A percentile compares a stretch with the other conserved stretches of the same genome.
phyloP scores from a whole-genome alignment of 2,797 vertebrate species.

The Danio kyathit region DNA sequence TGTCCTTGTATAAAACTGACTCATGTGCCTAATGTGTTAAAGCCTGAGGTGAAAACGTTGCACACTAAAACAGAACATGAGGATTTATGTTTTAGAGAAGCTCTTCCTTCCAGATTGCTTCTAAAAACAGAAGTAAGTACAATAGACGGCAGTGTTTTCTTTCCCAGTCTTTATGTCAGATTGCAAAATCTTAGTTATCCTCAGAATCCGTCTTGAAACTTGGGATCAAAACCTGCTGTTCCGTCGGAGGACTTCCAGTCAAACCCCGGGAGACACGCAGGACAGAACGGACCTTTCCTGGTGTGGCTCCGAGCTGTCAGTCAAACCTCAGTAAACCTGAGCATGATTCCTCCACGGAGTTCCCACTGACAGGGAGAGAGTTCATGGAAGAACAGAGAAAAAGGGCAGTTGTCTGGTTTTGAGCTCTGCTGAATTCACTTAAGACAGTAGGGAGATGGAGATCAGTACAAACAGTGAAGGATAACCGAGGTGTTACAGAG shows the following conservation, averaged over 20 bases:
- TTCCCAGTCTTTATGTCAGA: slow-evolving; percentile 3
- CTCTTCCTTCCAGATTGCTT: too few species aligned
- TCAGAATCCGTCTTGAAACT: slow-evolving; percentile 7
- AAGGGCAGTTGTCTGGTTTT: slow-evolving; percentile 17
- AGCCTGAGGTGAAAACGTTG: too few species aligned
- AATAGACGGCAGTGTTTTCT: slow-evolving; percentile 29
- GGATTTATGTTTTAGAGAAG: too few species aligned
- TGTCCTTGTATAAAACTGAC: too few species aligned
- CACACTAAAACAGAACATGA: too few species aligned
- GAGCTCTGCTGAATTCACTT: slow-evolving; percentile 17
- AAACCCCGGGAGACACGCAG: slow-evolving; percentile 33
- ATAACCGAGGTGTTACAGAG: slow-evolving; percentile 10
- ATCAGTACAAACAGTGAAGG: slow-evolving; percentile 6
- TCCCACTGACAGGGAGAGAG: slow-evolving; percentile 29
- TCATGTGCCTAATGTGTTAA: too few species aligned
- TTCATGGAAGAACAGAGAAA: slow-evolving; percentile 29
- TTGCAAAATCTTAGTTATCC: slow-evolving; percentile 14
- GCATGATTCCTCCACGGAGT: slow-evolving; percentile 38
- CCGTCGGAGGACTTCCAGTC: slow-evolving; percentile 24
- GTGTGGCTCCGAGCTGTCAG: slow-evolving; percentile 36
- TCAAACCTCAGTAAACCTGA: slow-evolving; percentile 36
- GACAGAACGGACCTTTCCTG: slow-evolving; percentile 4
- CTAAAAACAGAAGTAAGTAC: not conserved
- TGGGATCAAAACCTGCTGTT: slow-evolving; percentile 35
- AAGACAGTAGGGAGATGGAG: slow-evolving; percentile 20